Evolutionary conservation across 2,797 vertebrate species (phyloP), one percentile per base, ranked within the genome.

Genomic region (Neomorphus geoffroyi): DNA sequence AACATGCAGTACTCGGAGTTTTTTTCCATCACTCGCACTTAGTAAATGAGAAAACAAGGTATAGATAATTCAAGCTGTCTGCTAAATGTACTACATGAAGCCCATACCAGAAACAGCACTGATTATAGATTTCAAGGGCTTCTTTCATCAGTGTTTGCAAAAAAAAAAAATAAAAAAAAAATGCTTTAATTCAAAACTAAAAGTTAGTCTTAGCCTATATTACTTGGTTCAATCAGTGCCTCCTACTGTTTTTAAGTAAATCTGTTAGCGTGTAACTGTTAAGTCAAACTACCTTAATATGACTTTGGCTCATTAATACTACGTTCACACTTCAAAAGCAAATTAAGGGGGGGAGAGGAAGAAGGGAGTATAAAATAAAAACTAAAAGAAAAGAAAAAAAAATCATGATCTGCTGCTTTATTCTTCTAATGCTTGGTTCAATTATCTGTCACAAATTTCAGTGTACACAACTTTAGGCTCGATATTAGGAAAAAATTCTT

Each of bases 161-260:
- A 90, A 79, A 71, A 79, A 69, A 51, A 1, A 79, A 71, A 79
- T 69, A 51, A 1, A n/a, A n/a, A n/a, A n/a, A n/a, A n/a, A 7
- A 90, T 35, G 51, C 19, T 91, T 80, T 71, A 66, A 69, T 48
- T 92, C 71, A 71, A 88, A 91, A 78, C 39, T 18, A 19, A 30
- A 70, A 74, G 26, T 51, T 50, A 50, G 8, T 70, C 43, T 66
- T 58, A 82, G 48, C 39, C 65, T 70, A 1, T 16, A 72, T 32
- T 18, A 60, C 15, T 74, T 37, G 74, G 27, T 46, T 88, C 67
- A 69, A 27, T 70, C 71, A 80, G 32, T 94, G n/a, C 32, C 46
- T 88, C 51, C n/a, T 69, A 57, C 65, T 74, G 43, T n/a, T 94
- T 86, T 80, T 69, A 77, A 92, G 72, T 58, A 61, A 51, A 88